phyloP scores from a whole-genome alignment of 2,888 invertebrate genomes.

The Diarsia mendica region DNA sequence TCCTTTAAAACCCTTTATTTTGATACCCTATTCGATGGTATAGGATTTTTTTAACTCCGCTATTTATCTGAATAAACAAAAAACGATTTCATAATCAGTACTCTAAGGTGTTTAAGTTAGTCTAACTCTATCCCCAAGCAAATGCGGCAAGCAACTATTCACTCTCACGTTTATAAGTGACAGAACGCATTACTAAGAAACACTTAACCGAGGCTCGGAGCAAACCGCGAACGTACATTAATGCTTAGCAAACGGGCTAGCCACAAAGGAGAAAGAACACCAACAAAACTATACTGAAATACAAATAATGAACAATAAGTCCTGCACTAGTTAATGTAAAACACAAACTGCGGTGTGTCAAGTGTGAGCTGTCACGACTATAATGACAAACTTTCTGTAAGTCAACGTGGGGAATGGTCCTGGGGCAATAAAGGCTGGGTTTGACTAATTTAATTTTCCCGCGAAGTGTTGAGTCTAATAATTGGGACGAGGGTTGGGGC shows the following conservation, averaged over 20 bases:
- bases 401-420: constrained; percentile 66
- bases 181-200: constrained; percentile 76
- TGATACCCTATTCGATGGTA: no score
- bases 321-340: constrained; percentile 80
- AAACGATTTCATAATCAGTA: constrained; percentile 28
- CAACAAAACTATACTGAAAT: constrained; percentile 70
- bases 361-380: constrained; percentile 71
- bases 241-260: constrained; percentile 81
- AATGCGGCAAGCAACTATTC: constrained; percentile 39
- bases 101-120: constrained; percentile 22
- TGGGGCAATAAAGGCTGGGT: constrained; percentile 67
- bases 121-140: constrained; percentile 38
- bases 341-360: constrained; percentile 66
- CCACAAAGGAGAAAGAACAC: constrained; percentile 74
- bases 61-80: not conserved
- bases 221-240: constrained; percentile 85
- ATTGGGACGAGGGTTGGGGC: constrained; percentile 72
- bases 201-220: constrained; percentile 74
- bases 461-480: constrained; percentile 76
- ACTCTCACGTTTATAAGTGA: constrained; percentile 61
- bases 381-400: constrained; percentile 77
- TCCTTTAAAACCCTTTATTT: no score
- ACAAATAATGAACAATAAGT: constrained; percentile 85
- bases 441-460: constrained; percentile 82
- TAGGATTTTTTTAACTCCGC: no score